Evolutionary conservation across 2,888 invertebrate species (phyloP), one percentile per base, ranked within the genome.

Genomic region (Notocelia uddmanniana): DNA sequence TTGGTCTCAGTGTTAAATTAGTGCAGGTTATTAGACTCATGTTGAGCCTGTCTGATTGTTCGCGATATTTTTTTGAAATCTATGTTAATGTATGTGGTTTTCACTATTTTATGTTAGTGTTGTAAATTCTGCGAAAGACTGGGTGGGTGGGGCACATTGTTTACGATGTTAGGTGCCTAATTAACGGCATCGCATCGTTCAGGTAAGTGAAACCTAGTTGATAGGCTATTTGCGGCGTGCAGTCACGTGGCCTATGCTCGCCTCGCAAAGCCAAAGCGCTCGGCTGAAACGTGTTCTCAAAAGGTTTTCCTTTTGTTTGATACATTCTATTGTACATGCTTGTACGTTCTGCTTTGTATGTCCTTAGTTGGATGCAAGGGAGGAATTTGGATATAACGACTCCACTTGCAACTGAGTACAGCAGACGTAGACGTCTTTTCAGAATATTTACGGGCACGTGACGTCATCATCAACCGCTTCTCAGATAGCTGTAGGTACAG

Each of bases 271-370:
- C 19, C 19, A 37, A 26, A 48, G 26, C 26, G 67, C 45, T 58
- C 34, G 45, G 19, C 34, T 57, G 31, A 21, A 68, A 59, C 59
- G 68, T 52, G 59, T 26, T 68, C 68, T 50, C 58, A 37, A 34
- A 48, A 58, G 58, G n/a, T n/a, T n/a, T n/a, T n/a, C 67, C 67
- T 67, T 57, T 57, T 57, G 57, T 57, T 67, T 67, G 57, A 31
- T 55, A 31, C 55, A 67, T 57, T 45, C 45, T 45, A 26, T 67
- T 8, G 19, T 21, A 26, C 9, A 58, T 18, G 19, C 37, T 50
- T 59, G 54, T 26, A 60, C 26, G 52, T 45, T 52, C 52, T 34
- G 19, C 23, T 41, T 60, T 54, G 54, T 69, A 54, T 13, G 60
- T 60, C 41, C 52, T 19, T 13, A 69, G 41, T 69, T 52, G 48